These are phyloP conservation scores for Platycercus adscitus DNA, from an alignment of 2,113 vertebrate species.

Conservation along the genomic window DNA sequence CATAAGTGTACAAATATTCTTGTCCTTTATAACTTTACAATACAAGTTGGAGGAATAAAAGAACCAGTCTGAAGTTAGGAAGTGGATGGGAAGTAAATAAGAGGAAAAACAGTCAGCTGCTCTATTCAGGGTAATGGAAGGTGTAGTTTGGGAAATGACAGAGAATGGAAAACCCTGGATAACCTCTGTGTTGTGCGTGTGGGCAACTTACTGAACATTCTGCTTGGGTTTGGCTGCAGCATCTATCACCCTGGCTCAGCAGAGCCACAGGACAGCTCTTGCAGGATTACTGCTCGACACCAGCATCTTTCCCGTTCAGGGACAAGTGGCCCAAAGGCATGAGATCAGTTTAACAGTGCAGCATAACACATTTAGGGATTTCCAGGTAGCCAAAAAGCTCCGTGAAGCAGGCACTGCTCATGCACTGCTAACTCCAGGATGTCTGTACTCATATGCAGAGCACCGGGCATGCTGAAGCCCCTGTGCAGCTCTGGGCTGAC, in stretches of 20 bases:
- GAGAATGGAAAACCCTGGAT: constrained; percentile 26
- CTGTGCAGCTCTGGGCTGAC: background rate
- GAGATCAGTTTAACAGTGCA: background rate
- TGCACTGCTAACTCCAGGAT: background rate
- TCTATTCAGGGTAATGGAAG: constrained; percentile 1
- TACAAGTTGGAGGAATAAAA: background rate
- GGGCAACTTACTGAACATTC: background rate
- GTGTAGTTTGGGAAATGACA: background rate
- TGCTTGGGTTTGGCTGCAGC: background rate
- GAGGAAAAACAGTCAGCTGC: background rate
- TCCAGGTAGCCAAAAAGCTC: background rate
- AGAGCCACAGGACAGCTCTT: background rate
- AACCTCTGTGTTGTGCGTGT: constrained; percentile 5
- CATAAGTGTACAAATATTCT: background rate
- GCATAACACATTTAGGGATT: background rate
- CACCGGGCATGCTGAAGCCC: background rate
- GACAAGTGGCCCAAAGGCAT: background rate
- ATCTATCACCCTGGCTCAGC: background rate
- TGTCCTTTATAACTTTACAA: background rate
- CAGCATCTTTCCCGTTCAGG: fast-evolving
- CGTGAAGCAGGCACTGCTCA: background rate
- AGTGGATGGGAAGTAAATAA: background rate
- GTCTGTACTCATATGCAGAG: background rate
- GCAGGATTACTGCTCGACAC: background rate
- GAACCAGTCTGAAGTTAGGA: background rate